phyloP scores from a whole-genome alignment of 2,797 vertebrate genomes.

The Sebastiscus tertius region DNA sequence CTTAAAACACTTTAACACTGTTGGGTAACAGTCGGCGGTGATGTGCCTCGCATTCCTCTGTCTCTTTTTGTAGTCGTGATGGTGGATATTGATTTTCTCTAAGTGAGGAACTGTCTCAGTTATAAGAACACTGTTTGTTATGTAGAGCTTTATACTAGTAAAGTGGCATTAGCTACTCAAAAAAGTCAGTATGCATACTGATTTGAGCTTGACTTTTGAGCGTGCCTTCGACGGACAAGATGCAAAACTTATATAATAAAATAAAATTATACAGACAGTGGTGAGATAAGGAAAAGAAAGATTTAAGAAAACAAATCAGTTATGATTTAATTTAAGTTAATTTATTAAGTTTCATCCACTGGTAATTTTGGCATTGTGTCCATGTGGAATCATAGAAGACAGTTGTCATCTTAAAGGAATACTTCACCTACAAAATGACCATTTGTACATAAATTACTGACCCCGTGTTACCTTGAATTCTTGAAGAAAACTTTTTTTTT shows the following conservation, averaged over 20 bases:
- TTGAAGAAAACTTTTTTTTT: too few relatives aligned
- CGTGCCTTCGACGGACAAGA: too few relatives aligned
- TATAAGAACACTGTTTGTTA: neutral
- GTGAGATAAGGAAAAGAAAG: neutral
- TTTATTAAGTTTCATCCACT: neutral
- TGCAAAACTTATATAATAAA: too few relatives aligned
- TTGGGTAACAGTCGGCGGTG: neutral
- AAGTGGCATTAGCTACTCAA: neutral
- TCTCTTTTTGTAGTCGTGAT: neutral
- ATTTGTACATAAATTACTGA: too few relatives aligned
- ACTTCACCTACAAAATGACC: too few relatives aligned
- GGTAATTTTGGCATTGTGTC: neutral
- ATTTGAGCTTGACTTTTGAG: neutral
- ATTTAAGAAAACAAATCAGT: neutral
- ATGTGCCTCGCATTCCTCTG: neutral
- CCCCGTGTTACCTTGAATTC: too few relatives aligned
- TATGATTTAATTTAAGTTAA: neutral
- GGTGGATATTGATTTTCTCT: neutral
- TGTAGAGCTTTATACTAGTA: neutral
- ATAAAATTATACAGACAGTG: neutral
- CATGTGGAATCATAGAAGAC: neutral
- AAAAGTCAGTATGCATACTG: neutral
- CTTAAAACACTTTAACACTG: neutral
- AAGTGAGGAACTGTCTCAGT: neutral
- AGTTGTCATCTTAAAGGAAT: neutral